These are phyloP conservation scores for Mallotus villosus DNA, from an alignment of 2,797 vertebrate species.

Conservation along the genomic window DNA sequence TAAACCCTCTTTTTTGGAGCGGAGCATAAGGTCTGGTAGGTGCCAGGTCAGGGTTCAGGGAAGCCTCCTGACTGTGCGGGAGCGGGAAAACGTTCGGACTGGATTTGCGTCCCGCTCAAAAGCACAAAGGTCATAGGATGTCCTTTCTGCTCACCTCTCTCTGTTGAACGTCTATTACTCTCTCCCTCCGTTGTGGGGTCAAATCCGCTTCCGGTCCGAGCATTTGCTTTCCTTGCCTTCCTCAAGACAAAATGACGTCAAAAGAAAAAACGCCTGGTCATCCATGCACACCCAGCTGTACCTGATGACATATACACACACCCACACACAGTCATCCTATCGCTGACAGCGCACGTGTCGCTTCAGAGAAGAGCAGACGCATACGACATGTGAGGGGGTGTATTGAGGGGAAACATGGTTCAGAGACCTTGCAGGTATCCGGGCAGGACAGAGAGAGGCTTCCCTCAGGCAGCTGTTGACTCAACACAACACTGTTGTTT, in stretches of 20 bases:
- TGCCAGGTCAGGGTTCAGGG: background rate
- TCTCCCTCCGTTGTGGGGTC: no score
- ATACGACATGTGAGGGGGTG: slow-evolving; percentile 46
- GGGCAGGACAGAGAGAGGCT: background rate
- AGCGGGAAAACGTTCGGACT: background rate
- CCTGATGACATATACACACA: background rate
- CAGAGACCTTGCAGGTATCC: slow-evolving; percentile 43
- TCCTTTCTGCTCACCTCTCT: background rate
- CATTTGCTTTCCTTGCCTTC: slow-evolving; percentile 5
- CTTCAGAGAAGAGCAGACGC: slow-evolving; percentile 56
- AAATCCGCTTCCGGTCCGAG: no score
- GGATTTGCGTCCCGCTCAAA: background rate
- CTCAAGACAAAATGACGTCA: slow-evolving; percentile 5
- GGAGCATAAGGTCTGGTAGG: background rate
- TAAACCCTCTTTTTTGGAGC: background rate
- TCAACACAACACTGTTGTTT: slow-evolving; percentile 17
- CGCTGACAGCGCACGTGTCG: slow-evolving; percentile 53
- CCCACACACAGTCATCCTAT: slow-evolving; percentile 29
- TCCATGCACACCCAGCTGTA: slow-evolving; percentile 9
- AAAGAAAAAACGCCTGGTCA: slow-evolving; percentile 11
- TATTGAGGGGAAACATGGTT: slow-evolving; percentile 65
- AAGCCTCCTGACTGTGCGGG: background rate
- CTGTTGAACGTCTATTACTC: no score
- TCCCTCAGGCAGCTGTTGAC: slow-evolving; percentile 11
- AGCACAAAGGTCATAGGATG: no score